phyloP scores from a whole-genome alignment of 37 sponge, comb jelly and placozoan genomes.

The Agelas oroides region DNA sequence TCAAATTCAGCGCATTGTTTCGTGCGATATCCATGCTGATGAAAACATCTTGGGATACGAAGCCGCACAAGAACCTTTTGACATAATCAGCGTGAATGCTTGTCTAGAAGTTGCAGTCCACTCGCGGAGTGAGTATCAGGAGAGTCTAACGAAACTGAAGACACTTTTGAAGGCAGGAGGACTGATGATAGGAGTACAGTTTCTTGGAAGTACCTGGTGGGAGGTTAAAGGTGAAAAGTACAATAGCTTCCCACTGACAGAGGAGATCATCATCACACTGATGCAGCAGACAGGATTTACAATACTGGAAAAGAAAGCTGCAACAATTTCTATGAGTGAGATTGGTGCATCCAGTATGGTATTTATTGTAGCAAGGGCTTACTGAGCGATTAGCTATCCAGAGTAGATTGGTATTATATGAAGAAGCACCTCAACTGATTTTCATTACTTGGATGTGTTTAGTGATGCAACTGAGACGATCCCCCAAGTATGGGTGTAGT shows the following conservation, averaged over 20 bases:
- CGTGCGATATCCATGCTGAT: conserved; percentile 1
- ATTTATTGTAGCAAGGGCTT: too few species aligned
- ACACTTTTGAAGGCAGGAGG: background rate
- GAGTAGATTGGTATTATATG: too few species aligned
- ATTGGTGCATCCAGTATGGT: too few species aligned
- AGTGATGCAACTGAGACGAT: too few species aligned
- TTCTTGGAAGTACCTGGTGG: conserved; percentile 6
- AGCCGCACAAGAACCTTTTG: background rate
- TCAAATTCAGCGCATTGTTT: background rate
- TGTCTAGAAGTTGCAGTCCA: conserved; percentile 8
- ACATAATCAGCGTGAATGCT: background rate
- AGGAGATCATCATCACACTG: background rate
- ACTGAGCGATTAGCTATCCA: too few species aligned
- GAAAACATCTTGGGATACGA: background rate
- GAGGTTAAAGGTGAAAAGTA: background rate
- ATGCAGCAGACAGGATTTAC: background rate
- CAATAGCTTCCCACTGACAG: background rate
- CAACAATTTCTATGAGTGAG: too few species aligned
- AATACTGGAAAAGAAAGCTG: background rate
- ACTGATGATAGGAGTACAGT: conserved; percentile 2
- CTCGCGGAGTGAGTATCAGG: background rate
- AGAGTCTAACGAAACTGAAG: background rate
- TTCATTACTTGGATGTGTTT: too few species aligned
- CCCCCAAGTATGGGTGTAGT: too few species aligned
- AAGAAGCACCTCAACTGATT: too few species aligned